Evolutionary conservation across 37 sponge, comb jelly and placozoan species (phyloP), one percentile per base, ranked within the genome.

Genomic region (Agelas oroides): DNA sequence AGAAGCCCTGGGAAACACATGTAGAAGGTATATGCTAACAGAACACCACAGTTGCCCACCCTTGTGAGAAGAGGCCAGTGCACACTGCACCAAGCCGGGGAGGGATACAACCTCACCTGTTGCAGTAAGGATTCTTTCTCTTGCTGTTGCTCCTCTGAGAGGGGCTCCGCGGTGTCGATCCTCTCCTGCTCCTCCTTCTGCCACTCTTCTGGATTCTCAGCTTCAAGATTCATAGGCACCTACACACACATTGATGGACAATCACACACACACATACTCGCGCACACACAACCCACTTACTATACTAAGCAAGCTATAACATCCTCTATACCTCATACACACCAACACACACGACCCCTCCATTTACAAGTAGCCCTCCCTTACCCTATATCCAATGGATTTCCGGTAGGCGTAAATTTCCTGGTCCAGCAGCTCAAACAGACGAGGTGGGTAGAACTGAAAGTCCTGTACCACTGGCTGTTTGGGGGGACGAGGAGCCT

Each of bases 401-500:
- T 83, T 92, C 85, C 95, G 80, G 79, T 81, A 98, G 37, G 85
- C 84, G 73, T 95, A 95, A 23, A 98, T 98, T 94, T 98, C 99
- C 78, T 95, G 89, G 53, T 98, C 99, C 46, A 98, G 70, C 27
- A 96, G 85, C 68, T 98, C 97, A 87, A 98, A 96, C 64, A 98
- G 88, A 14, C 95, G 57, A 1, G 89, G 95, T 33, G 99, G 99
- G 75, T 85, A 98, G 88, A 98, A 98, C 92, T 98, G 99, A 71
- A 87, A 96, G 81, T 98, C 99, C 69, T 98, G 99, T 30, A 98
- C 95, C 19, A 60, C 85, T 1, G 99, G 99, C 79, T 98, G 99
- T 72, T 98, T 98, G 15, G 99, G 99, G 8, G 99, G 99, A 18
- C 99, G 84, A 2, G 99, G 99, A n/a, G 99, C 99, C 93, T 90